These are phyloP conservation scores for Pseudomyrmex dendroicus DNA, from an alignment of 1,140 invertebrate species.

Conservation along the genomic window DNA sequence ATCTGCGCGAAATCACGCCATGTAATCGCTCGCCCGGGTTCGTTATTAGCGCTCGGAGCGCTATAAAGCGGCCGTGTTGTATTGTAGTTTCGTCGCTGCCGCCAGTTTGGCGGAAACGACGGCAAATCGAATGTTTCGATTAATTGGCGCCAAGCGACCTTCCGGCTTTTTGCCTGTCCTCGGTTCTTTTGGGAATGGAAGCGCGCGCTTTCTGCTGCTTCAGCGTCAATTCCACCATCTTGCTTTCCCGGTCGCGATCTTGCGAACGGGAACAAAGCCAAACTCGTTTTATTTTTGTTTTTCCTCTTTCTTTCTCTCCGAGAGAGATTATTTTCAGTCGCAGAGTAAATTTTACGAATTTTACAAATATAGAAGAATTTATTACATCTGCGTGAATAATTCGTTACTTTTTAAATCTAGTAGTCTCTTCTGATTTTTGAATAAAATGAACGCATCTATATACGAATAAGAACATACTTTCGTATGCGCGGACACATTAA, in stretches of 20 bases:
- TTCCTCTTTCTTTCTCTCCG: no score
- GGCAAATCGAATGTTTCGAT: conserved; percentile 60
- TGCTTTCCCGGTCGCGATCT: background rate
- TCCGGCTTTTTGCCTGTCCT: conserved; percentile 14
- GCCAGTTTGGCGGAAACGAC: conserved; percentile 37
- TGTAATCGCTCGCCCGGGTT: conserved; percentile 69
- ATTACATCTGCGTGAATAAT: no score
- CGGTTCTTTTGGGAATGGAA: conserved; percentile 4
- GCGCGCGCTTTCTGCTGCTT: conserved; percentile 17
- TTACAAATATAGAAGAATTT: no score
- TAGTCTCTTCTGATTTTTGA: no score
- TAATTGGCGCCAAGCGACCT: conserved; percentile 49
- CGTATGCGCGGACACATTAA: background rate
- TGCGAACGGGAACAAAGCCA: background rate
- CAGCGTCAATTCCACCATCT: background rate
- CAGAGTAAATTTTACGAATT: background rate
- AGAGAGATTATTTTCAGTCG: no score
- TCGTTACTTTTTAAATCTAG: no score
- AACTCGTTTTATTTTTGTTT: background rate
- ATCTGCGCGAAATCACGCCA: conserved; percentile 74
- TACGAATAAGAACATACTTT: background rate
- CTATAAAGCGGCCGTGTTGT: conserved; percentile 47
- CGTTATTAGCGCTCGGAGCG: conserved; percentile 68
- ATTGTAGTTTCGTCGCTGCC: conserved; percentile 21
- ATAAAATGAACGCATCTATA: background rate